Evolutionary conservation across 2,888 invertebrate genomes (phyloP).

Genomic region (Lycaena phlaeas): DNA sequence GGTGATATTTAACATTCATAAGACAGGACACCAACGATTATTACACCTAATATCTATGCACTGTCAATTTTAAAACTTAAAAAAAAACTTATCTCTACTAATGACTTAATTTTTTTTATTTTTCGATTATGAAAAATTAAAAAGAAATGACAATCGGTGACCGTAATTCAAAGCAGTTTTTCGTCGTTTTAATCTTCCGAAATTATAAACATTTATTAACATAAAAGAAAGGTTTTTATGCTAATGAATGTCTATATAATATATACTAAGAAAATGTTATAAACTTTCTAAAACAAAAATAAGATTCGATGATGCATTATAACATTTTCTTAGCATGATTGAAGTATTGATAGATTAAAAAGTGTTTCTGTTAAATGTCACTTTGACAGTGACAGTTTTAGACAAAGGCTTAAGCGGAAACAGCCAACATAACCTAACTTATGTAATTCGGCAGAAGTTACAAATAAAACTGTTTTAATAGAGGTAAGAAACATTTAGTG

Average conservation of each 20-base stretch:
- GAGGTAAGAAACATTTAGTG: conserved; percentile 32
- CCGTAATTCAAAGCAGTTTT: conserved; percentile 52
- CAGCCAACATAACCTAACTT: neutral
- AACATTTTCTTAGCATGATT: neutral
- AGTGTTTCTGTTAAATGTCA: neutral
- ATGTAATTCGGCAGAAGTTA: too few species aligned
- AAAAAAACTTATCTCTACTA: conserved; percentile 28
- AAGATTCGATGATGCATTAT: too few species aligned
- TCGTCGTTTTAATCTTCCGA: conserved; percentile 25
- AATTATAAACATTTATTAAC: conserved; percentile 12
- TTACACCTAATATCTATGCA: conserved; percentile 23
- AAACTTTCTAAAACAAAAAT: neutral
- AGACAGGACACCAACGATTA: conserved; percentile 31
- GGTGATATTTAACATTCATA: conserved; percentile 25
- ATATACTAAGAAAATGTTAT: neutral
- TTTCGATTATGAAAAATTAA: conserved; percentile 31
- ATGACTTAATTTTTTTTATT: conserved; percentile 29
- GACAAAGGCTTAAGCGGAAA: neutral
- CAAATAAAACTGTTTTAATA: too few species aligned
- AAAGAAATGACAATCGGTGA: conserved; percentile 45
- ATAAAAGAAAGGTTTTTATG: conserved; percentile 10
- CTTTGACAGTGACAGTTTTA: neutral
- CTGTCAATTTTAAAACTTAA: conserved; percentile 26
- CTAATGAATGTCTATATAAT: conserved; percentile 5
- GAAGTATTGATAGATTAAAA: neutral